Percentiles rank a stretch among this genome's conserved stretches.
Evolutionary conservation across 2,797 vertebrate genomes (phyloP).

Genomic region (Eulemur mongoz): DNA sequence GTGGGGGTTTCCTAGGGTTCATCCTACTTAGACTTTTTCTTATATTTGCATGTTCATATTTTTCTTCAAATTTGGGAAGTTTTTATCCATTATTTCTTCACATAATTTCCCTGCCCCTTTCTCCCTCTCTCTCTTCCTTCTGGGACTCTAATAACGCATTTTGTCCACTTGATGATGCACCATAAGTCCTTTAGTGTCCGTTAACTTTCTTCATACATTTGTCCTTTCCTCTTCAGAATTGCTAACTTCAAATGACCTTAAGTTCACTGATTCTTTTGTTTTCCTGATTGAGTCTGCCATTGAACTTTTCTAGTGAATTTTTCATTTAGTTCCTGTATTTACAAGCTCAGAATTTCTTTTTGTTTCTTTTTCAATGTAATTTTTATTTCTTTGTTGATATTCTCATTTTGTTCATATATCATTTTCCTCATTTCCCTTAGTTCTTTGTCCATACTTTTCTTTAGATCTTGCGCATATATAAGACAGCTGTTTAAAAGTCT

Average conservation of each 20-base stretch:
- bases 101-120: background rate
- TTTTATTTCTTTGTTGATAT: conserved; percentile 13
- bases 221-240: background rate
- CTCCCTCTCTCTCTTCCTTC: background rate
- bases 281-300: background rate
- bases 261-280: background rate
- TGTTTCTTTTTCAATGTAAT: background rate
- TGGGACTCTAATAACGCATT: background rate
- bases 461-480: background rate
- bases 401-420: conserved; percentile 23
- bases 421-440: background rate
- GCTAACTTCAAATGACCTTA: background rate
- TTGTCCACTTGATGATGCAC: background rate
- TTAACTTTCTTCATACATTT: background rate
- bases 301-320: background rate
- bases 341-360: background rate
- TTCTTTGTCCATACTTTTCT: background rate
- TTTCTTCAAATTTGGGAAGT: background rate
- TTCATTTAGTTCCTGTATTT: background rate
- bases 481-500: background rate
- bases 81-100: background rate
- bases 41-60: background rate
- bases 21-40: background rate
- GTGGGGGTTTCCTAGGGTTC: background rate
- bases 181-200: background rate